Conservation (phyloP, 2,888 invertebrate genomes). For the Timema cristinae region DNA sequence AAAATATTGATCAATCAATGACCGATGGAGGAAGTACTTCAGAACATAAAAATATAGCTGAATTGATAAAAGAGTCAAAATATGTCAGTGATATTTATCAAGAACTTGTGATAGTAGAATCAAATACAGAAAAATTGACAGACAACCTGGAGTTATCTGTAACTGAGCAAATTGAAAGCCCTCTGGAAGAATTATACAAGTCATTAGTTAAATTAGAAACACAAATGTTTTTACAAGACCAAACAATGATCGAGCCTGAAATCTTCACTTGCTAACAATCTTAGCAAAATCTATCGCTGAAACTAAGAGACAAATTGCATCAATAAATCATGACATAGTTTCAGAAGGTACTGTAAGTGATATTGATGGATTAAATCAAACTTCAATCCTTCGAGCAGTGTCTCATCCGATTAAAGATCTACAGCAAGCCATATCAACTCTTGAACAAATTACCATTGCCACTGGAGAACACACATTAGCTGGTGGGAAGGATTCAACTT, state of each 20-base stretch:
- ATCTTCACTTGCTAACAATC: constrained; percentile 43
- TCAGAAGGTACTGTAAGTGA: too few species aligned
- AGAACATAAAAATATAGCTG: background rate
- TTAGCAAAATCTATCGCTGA: constrained; percentile 41
- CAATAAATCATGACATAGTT: constrained; percentile 12
- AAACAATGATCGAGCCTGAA: constrained; percentile 33
- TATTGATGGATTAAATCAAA: too few species aligned
- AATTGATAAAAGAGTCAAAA: constrained; percentile 3
- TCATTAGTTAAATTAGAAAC: constrained; percentile 22
- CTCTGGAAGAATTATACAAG: constrained; percentile 36
- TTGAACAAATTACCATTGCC: too few species aligned
- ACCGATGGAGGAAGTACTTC: background rate
- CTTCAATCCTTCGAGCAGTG: too few species aligned
- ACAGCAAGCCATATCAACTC: too few species aligned
- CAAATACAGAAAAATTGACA: constrained; percentile 19
- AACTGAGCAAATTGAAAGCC: constrained; percentile 37
- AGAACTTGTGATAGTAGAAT: constrained; percentile 27
- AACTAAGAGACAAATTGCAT: background rate
- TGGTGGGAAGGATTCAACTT: background rate
- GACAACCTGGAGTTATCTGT: constrained; percentile 25
- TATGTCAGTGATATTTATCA: too few species aligned
- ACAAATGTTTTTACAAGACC: constrained; percentile 11
- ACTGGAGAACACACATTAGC: too few species aligned
- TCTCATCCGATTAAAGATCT: too few species aligned
- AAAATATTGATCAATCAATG: background rate